Evolutionary conservation across 2,113 vertebrate genomes (phyloP), one percentile per base, ranked within the genome.

Genomic region (Rattus rattus): DNA sequence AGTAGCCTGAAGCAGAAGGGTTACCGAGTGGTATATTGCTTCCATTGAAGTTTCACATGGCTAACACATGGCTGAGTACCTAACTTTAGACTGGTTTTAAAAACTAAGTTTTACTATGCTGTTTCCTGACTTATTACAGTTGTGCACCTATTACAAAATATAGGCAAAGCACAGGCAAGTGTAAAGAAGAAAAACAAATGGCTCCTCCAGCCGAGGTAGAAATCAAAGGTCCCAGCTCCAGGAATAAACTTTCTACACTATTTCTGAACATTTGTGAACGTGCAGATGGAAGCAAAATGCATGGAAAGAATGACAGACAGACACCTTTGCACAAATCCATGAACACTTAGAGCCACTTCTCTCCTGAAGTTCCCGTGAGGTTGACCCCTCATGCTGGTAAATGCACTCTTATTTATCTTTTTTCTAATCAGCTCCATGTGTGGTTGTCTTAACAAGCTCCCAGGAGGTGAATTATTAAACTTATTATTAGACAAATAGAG

Each of bases 271-370:
- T 89, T 88, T 81, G 20, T 79, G 92, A 90, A 80, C 47, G 88
- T 2, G 19, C 24, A 94, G 83, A 49, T 63, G 83, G 81, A 72
- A 92, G 9, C 49, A 65, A 75, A 20, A 80, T 17, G 20, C 33
- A 63, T 56, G 63, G 5, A 73, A 73, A 90, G 87, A 69, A 3
- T 90, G 39, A 56, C 36, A 77, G 28, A 67, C 1, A 80, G 43
- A 13, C 75, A 17, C 47, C 85, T 86, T 26, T 36, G 30, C 47
- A 5, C 1, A 67, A 73, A 65, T 52, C 7, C 2, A 12, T n/a
- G 70, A 89, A 56, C 73, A 94, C 93, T 92, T 73, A 75, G 47
- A 89, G 54, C 7, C 10, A 93, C n/a, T 87, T 94, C 52, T 96
- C 33, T 95, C 30, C 47, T 79, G 7, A 14, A 73, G 52, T 10